Base-by-base conservation (phyloP, 2,113 vertebrate genomes). In the Nycticebus coucang region DNA sequence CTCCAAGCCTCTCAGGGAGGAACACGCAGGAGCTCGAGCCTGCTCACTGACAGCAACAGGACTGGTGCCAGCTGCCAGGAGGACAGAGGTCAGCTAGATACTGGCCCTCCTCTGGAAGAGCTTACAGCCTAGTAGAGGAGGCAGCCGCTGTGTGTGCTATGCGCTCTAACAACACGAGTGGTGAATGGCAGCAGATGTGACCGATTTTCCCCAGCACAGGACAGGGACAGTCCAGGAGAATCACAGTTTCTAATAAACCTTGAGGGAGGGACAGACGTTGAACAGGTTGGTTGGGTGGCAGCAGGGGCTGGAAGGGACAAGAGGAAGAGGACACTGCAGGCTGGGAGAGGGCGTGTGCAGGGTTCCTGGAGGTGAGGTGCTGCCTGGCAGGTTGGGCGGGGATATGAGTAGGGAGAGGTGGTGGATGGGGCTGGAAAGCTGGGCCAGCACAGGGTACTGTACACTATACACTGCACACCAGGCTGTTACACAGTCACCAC, bases 111-210 rank as follows among this genome's bases (percentile, higher is more conserved):
- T 55, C 24, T 33, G 3, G 5, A 68, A 80, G 55, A 15, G 24
- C 66, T 28, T 2, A 24, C 2, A 30, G 10, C 37, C 79, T 35
- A 77, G 53, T 17, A 59, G 15, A n/a, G 37, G 41, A 60, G 78
- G n/a, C 2, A 53, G 41, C 15, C 14, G 5, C 18, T 6, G 69
- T 2, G 33, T 19, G 33, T n/a, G 53, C 26, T 74, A 1, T 7
- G 15, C 7, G 10, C 24, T 55, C 55, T 0, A 0, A 11, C 13
- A 3, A 7, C 45, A 1, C 28, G 7, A 0, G 2, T 11, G 41
- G 50, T 37, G 62, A 45, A 71, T 12, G 78, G 66, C 14, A 45
- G 69, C 50, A 15, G 15, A 68, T 15, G 30, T 18, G 28, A n/a
- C 13, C 18, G 6, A 4, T 2, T 9, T 55, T 53, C 60, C 18